Conservation (phyloP, 2,797 vertebrate species). For the Distichodus sexfasciatus region DNA sequence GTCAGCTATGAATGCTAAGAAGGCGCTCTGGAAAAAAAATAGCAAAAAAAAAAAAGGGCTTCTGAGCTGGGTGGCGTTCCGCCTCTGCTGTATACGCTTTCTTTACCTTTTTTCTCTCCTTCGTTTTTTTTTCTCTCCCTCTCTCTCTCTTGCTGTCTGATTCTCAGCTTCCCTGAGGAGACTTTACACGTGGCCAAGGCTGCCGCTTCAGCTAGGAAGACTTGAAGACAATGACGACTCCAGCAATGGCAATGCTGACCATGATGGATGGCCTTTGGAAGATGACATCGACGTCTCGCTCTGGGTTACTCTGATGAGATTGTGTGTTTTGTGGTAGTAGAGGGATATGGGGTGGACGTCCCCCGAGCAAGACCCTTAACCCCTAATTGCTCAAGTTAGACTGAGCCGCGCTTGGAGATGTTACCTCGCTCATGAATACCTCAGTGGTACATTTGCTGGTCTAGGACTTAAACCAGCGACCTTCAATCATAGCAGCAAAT, state of each 20-base stretch:
- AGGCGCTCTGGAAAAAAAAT: slow-evolving; percentile 24
- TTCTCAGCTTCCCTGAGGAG: slow-evolving; percentile 24
- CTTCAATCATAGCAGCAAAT: too few species aligned
- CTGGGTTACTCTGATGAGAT: not conserved
- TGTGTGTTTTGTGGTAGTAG: not conserved
- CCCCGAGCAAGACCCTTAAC: too few species aligned
- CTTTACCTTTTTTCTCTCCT: slow-evolving; percentile 23
- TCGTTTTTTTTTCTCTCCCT: slow-evolving; percentile 12
- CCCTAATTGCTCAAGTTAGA: too few species aligned
- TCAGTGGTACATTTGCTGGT: too few species aligned
- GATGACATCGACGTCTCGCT: not conserved
- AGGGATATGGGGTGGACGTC: too few species aligned
- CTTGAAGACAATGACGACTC: too few species aligned
- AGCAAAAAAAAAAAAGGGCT: slow-evolving; percentile 37
- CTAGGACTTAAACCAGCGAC: too few species aligned
- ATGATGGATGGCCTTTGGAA: too few species aligned
- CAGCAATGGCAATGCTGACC: too few species aligned
- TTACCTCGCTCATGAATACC: too few species aligned
- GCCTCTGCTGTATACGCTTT: not conserved
- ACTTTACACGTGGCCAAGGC: not conserved
- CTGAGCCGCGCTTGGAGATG: too few species aligned
- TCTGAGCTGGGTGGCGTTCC: slow-evolving; percentile 18
- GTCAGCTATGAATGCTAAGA: slow-evolving; percentile 42
- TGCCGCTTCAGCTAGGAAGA: too few species aligned
- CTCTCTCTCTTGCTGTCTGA: slow-evolving; percentile 15